Evolutionary conservation across 1,140 invertebrate species (phyloP).

Genomic region (Listronotus oregonensis): DNA sequence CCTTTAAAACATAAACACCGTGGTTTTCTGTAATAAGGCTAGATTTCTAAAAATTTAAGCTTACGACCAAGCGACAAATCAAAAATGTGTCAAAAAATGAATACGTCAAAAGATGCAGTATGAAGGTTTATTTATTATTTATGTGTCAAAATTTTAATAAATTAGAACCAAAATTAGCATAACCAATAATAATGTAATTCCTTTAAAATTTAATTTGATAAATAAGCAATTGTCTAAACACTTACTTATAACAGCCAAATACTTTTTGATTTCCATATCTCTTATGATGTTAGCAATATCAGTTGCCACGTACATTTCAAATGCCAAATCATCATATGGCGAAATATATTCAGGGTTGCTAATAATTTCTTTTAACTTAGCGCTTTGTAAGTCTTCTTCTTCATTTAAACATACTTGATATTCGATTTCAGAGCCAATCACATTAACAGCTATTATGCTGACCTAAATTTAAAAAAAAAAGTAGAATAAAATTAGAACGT

Average conservation of each 20-base stretch:
- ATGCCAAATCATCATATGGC: slow-evolving; percentile 91
- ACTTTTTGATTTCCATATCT: slow-evolving; percentile 84
- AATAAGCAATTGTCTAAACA: neutral
- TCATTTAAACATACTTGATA: slow-evolving; percentile 19
- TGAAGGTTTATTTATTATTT: no score
- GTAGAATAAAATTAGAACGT: no score
- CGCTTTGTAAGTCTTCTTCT: slow-evolving; percentile 14
- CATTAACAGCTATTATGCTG: slow-evolving; percentile 56
- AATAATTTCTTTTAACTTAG: slow-evolving; percentile 55
- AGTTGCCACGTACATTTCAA: slow-evolving; percentile 96
- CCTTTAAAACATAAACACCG: no score
- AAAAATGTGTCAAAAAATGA: no score
- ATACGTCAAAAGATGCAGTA: no score
- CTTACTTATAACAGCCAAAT: slow-evolving; percentile 76
- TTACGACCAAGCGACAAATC: no score
- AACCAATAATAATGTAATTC: no score
- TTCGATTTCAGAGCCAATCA: slow-evolving; percentile 48
- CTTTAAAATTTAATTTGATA: no score
- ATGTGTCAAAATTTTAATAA: no score
- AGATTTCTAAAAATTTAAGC: no score
- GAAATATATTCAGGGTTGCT: slow-evolving; percentile 73
- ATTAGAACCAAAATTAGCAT: no score
- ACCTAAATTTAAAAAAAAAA: slow-evolving; percentile 41
- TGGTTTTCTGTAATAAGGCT: no score
- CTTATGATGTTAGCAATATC: slow-evolving; percentile 88